Conservation (phyloP, 2,888 invertebrate genomes). For the Lottia gigantea region DNA sequence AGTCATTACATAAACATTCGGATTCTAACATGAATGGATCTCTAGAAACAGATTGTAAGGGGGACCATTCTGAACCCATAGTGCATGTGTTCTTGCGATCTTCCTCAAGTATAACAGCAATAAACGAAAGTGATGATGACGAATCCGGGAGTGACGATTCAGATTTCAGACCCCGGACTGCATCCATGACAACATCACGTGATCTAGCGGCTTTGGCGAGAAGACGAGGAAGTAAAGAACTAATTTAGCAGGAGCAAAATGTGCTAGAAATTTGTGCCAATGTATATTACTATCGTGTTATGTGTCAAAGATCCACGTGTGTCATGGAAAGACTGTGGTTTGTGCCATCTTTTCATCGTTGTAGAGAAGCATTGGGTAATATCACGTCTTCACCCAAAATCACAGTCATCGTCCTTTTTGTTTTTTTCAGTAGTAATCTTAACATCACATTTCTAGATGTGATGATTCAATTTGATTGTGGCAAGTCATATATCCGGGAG, state of each 20-base stretch:
- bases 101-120: conserved; percentile 46
- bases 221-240: conserved; percentile 54
- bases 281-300: too few species aligned
- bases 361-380: too few species aligned
- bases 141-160: conserved; percentile 19
- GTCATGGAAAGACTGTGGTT: too few species aligned
- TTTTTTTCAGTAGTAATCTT: too few species aligned
- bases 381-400: too few species aligned
- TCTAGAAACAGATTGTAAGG: neutral
- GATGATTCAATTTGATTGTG: too few species aligned
- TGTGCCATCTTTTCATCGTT: too few species aligned
- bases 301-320: too few species aligned
- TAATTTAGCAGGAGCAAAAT: conserved; percentile 32
- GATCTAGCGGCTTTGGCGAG: conserved; percentile 57
- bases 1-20: conserved; percentile 35
- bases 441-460: too few species aligned
- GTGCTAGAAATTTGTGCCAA: too few species aligned
- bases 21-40: conserved; percentile 8
- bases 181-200: conserved; percentile 56
- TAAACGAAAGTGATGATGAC: conserved; percentile 32
- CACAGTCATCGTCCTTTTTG: too few species aligned
- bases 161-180: conserved; percentile 49
- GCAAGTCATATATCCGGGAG: too few species aligned
- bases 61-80: neutral
- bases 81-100: conserved; percentile 41